Evolutionary conservation across 2,888 invertebrate genomes (phyloP), one percentile per base, ranked within the genome.

Genomic region (Lasioglossum figueresi): DNA sequence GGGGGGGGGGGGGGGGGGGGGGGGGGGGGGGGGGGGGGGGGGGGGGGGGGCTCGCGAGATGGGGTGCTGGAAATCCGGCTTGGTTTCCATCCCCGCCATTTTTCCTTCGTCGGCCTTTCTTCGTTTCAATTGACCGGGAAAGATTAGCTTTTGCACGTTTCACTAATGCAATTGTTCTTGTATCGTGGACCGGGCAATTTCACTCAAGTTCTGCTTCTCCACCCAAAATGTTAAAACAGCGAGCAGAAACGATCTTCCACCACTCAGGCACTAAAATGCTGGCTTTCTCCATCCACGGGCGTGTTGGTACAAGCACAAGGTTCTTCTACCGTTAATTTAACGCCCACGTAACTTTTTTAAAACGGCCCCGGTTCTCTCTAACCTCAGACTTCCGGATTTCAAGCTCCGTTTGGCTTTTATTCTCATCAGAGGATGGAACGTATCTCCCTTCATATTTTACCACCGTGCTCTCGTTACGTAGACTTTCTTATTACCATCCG

Each of bases 41-140:
- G n/a, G n/a, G n/a, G n/a, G n/a, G n/a, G n/a, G n/a, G n/a, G n/a
- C n/a, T n/a, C n/a, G 52, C 31, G 66, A 45, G 31, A 48, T 68
- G 71, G 77, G 66, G 86, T 68, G 79, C 12, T 27, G 83, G 82
- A 77, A 80, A 83, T 76, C 31, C 82, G 76, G 70, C 37, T 73
- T 71, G 83, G 83, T 85, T 89, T 86, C 83, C 83, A 37, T 45
- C 63, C 66, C 45, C 27, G n/a, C 76, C 56, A 34, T 52, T 27
- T 56, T 16, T 4, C 56, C 43, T 52, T 68, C 45, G 34, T 73
- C 27, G 52, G 52, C 72, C 23, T 40, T 63, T 16, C 59, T 59
- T 59, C 27, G 59, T 59, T 59, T 59, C 59, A 27, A 59, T 59
- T 59, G 59, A 59, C 27, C 59, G 27, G 59, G 27, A 59, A 59